phyloP scores from a whole-genome alignment of 2,113 vertebrate genomes.

The Poicephalus meyeri region DNA sequence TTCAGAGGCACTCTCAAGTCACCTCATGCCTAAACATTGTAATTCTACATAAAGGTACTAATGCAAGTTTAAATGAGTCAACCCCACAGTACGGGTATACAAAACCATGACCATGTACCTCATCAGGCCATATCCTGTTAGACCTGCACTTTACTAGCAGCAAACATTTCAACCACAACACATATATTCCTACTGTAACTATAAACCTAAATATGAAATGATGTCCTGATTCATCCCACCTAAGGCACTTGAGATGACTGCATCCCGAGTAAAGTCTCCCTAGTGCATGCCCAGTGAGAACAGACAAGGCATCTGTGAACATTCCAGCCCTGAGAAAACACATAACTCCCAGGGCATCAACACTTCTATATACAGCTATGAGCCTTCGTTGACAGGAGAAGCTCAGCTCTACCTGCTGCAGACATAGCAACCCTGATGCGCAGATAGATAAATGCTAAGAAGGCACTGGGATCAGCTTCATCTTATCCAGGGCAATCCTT shows the following conservation, averaged over 20 bases:
- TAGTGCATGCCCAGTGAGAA: background rate
- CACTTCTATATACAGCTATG: rapidly evolving
- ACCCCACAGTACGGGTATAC: rapidly evolving
- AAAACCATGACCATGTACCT: background rate
- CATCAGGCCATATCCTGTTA: background rate
- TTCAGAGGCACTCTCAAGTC: background rate
- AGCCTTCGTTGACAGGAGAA: rapidly evolving
- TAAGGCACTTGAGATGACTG: background rate
- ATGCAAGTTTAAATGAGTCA: background rate
- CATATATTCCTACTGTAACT: background rate
- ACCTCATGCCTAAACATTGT: background rate
- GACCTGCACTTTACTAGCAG: background rate
- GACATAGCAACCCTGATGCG: background rate
- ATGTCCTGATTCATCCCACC: background rate
- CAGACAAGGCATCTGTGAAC: background rate
- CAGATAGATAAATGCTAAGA: background rate
- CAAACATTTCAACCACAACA: background rate
- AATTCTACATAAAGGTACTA: background rate
- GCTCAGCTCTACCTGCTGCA: background rate
- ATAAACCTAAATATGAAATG: background rate
- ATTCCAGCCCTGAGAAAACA: background rate
- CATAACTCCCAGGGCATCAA: background rate
- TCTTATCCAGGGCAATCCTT: conserved; percentile 11
- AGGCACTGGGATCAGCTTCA: background rate
- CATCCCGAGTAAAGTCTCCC: background rate